Evolutionary conservation across 2,888 invertebrate species (phyloP).

Genomic region (Conus canariensis): DNA sequence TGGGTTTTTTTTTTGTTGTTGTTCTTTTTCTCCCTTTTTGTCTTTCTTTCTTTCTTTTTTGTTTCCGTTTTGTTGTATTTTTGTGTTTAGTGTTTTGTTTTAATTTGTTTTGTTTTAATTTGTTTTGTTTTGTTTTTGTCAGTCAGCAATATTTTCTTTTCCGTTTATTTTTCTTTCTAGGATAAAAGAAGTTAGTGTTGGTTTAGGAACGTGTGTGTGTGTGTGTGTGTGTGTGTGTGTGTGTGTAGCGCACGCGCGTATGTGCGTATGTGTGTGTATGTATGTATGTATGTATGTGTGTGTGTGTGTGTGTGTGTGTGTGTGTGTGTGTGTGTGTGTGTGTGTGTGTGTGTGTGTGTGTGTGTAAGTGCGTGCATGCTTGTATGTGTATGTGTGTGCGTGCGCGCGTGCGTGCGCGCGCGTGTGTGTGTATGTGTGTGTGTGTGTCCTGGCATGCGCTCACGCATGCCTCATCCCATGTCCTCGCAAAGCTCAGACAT

Average conservation of each 20-base stretch:
- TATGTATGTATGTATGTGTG: not conserved
- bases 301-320: not conserved
- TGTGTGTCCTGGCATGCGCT: not conserved
- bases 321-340: conserved; percentile 6
- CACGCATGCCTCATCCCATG: too few species aligned
- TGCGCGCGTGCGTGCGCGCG: not conserved
- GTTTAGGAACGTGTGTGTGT: not conserved
- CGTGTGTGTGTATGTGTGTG: not conserved
- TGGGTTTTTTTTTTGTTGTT: not conserved
- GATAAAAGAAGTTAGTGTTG: too few species aligned
- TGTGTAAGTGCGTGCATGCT: not conserved
- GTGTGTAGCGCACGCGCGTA: not conserved
- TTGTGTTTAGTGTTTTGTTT: too few species aligned
- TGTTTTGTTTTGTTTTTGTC: too few species aligned
- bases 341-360: not conserved
- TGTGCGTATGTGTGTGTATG: not conserved
- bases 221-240: conserved; percentile 6
- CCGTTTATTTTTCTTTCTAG: too few species aligned
- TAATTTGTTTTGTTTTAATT: too few species aligned
- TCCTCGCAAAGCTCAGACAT: too few species aligned
- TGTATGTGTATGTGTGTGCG: not conserved
- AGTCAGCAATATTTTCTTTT: too few species aligned
- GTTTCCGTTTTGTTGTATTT: too few species aligned
- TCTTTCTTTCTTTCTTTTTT: not conserved
- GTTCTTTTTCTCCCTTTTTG: not conserved